These are phyloP conservation scores for Chymomyza fuscimana DNA, from an alignment of 2,888 invertebrate species.

Conservation along the genomic window DNA sequence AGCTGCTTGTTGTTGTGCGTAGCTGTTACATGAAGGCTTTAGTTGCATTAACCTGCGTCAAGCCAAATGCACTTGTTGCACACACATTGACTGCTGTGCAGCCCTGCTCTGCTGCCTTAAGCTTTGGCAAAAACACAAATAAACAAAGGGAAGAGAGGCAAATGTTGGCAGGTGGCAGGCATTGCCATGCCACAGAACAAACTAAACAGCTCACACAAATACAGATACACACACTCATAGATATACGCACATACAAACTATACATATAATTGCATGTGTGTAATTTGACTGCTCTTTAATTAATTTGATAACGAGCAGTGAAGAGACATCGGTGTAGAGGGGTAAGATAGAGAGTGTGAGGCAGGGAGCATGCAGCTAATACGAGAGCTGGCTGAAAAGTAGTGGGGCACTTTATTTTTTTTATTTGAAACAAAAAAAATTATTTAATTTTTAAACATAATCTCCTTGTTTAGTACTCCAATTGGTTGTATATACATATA, in stretches of 20 bases:
- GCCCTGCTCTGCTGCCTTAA: not conserved
- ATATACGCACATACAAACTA: too few species aligned
- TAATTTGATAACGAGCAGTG: conserved; percentile 6
- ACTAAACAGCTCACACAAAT: not conserved
- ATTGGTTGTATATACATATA: too few species aligned
- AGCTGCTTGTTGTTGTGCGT: too few species aligned
- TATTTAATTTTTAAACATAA: too few species aligned
- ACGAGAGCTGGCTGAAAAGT: not conserved
- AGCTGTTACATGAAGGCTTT: not conserved
- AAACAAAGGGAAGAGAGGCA: not conserved
- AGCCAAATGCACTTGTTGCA: conserved; percentile 26
- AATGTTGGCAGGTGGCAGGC: not conserved
- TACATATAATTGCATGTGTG: not conserved
- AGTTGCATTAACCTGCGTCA: conserved; percentile 19
- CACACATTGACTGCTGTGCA: not conserved
- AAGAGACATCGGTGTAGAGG: not conserved
- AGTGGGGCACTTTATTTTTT: too few species aligned
- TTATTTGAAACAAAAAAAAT: too few species aligned
- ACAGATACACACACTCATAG: not conserved
- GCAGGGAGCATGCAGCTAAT: not conserved
- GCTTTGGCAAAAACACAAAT: not conserved
- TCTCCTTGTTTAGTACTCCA: too few species aligned
- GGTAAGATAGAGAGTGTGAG: not conserved
- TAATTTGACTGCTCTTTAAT: conserved; percentile 6
- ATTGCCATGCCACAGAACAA: not conserved